Evolutionary conservation across 1,140 invertebrate genomes (phyloP).

Genomic region (Aphaenogaster floridana): DNA sequence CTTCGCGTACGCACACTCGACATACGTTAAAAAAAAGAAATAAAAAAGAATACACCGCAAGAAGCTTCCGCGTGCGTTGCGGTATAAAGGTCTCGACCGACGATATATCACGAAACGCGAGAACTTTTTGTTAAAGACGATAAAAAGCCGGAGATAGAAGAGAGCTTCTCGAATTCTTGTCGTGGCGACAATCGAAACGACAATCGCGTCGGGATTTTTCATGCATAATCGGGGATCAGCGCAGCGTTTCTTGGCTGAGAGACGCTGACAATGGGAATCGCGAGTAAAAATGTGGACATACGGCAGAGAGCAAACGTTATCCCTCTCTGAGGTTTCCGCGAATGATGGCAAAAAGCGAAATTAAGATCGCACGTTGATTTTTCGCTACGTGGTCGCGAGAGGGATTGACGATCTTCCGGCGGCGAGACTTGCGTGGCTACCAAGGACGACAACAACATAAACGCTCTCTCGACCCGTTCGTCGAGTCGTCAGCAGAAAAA

Average conservation of each 20-base stretch:
- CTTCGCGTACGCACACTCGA: conserved; percentile 21
- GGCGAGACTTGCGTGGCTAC: conserved; percentile 59
- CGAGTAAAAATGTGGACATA: neutral
- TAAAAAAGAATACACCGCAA: conserved; percentile 6
- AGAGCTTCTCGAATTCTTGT: neutral
- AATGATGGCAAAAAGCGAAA: conserved; percentile 56
- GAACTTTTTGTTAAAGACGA: conserved; percentile 2
- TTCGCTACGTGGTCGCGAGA: conserved; percentile 38
- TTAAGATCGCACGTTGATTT: conserved; percentile 70
- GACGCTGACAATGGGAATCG: neutral
- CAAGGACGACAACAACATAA: conserved; percentile 80
- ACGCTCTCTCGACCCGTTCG: conserved; percentile 72
- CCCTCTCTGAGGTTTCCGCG: neutral
- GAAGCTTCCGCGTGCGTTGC: conserved; percentile 58
- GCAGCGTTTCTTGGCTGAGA: neutral
- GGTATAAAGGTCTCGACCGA: neutral
- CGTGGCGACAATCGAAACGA: neutral
- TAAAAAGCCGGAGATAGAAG: neutral
- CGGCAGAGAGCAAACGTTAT: neutral
- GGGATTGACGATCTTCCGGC: conserved; percentile 70
- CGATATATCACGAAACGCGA: neutral
- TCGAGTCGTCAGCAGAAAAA: conserved; percentile 74
- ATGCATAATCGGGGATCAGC: neutral
- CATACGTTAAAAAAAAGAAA: conserved; percentile 42
- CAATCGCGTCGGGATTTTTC: conserved; percentile 6